A percentile compares a stretch with the other conserved stretches of the same genome.
phyloP scores from a whole-genome alignment of 2,797 vertebrate genomes.

The Pseudotriccus pelzelni region DNA sequence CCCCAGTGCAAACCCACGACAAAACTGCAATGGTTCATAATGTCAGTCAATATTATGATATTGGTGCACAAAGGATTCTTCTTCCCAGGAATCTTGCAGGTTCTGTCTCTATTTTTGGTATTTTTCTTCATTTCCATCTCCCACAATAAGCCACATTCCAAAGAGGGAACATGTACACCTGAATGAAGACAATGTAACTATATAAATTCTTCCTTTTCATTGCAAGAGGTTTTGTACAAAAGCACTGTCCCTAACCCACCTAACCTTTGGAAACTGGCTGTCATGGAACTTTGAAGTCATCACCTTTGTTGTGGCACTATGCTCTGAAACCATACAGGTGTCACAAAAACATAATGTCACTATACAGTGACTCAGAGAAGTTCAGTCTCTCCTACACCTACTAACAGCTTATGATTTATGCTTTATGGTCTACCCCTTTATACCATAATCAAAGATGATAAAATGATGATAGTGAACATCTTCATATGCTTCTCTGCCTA shows the following conservation, averaged over 20 bases:
- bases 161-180: fast-evolving
- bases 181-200: not conserved
- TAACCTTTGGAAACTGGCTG: not conserved
- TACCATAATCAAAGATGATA: not conserved
- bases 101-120: too few relatives aligned
- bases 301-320: not conserved
- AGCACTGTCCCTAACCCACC: not conserved
- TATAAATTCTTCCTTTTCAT: not conserved
- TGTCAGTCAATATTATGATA: not conserved
- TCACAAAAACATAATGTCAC: not conserved
- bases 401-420: not conserved
- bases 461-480: not conserved
- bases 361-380: not conserved
- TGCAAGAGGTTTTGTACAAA: not conserved
- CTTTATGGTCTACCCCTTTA: not conserved
- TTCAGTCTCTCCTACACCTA: not conserved
- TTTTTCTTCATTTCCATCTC: too few relatives aligned
- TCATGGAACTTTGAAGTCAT: not conserved
- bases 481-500: not conserved
- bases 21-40: too few relatives aligned
- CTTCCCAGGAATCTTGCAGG: too few relatives aligned
- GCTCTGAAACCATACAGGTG: not conserved
- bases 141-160: not conserved
- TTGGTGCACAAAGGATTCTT: too few relatives aligned
- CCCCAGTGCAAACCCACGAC: too few relatives aligned